phyloP scores from a whole-genome alignment of 2,797 vertebrate genomes.

The Fringilla coelebs region DNA sequence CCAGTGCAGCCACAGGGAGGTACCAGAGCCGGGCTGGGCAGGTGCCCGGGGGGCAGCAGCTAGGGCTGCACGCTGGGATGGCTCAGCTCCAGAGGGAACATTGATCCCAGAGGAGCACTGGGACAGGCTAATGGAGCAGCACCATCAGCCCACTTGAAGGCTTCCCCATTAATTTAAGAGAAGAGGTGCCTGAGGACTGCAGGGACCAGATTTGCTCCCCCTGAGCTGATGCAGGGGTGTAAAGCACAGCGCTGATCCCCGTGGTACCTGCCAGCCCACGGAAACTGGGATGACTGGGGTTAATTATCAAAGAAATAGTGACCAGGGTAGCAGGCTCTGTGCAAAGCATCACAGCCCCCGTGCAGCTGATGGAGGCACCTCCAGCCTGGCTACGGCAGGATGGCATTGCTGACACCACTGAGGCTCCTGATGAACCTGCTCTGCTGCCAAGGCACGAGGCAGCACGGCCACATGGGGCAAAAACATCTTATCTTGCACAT shows the following conservation, averaged over 20 bases:
- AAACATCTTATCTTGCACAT: background rate
- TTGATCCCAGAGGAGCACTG: background rate
- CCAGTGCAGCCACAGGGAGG: fast-evolving
- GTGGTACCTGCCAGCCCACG: fast-evolving
- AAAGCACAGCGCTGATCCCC: background rate
- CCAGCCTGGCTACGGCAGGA: background rate
- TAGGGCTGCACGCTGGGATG: background rate
- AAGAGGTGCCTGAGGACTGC: background rate
- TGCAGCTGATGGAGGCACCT: background rate
- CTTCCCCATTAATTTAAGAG: background rate
- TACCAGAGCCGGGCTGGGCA: fast-evolving
- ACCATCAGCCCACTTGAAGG: background rate
- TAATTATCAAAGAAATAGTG: background rate
- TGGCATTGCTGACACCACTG: fast-evolving
- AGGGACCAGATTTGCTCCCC: background rate
- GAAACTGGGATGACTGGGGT: background rate
- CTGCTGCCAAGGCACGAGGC: fast-evolving
- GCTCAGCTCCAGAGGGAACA: background rate
- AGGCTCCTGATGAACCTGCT: fast-evolving
- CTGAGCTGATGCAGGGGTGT: fast-evolving
- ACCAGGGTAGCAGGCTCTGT: background rate
- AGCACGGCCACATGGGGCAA: fast-evolving
- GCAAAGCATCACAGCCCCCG: fast-evolving
- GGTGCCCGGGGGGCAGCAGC: background rate
- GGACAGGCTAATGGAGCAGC: background rate